Evolutionary conservation across 2,888 invertebrate genomes (phyloP).

Genomic region (Nezara viridula): DNA sequence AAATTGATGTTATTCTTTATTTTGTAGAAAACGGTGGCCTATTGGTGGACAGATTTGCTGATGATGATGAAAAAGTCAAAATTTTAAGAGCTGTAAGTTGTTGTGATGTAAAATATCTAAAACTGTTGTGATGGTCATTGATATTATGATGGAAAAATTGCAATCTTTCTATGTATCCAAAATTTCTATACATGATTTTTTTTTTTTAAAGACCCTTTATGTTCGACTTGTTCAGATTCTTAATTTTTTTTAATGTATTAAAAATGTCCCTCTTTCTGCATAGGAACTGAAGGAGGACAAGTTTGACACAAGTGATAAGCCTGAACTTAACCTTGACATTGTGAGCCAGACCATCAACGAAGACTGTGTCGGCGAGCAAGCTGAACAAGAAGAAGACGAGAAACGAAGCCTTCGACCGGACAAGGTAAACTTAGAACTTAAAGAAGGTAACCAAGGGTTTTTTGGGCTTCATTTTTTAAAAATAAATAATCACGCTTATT

Average conservation of each 20-base stretch:
- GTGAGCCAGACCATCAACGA: slow-evolving; percentile 63
- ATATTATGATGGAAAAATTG: no score
- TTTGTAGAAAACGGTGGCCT: slow-evolving; percentile 73
- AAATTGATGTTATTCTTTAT: slow-evolving; percentile 16
- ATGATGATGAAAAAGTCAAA: slow-evolving; percentile 67
- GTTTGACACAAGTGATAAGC: slow-evolving; percentile 42
- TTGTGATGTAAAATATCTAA: no score
- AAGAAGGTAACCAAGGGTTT: no score
- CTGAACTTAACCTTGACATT: slow-evolving; percentile 58
- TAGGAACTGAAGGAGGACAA: slow-evolving; percentile 42
- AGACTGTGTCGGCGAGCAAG: slow-evolving; percentile 62
- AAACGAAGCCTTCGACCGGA: slow-evolving; percentile 55
- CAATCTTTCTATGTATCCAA: no score
- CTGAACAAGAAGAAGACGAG: slow-evolving; percentile 62
- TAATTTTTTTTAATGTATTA: not conserved
- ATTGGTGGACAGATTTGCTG: slow-evolving; percentile 67
- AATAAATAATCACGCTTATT: not conserved
- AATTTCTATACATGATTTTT: no score
- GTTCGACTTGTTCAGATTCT: no score
- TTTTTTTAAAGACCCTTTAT: no score
- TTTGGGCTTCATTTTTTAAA: not conserved
- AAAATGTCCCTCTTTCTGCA: not conserved
- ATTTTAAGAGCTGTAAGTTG: slow-evolving; percentile 59
- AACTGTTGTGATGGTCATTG: no score
- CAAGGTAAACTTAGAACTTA: slow-evolving; percentile 61